phyloP scores from a whole-genome alignment of 92 coral and sea anemone genomes.

The Meandrina meandrites region DNA sequence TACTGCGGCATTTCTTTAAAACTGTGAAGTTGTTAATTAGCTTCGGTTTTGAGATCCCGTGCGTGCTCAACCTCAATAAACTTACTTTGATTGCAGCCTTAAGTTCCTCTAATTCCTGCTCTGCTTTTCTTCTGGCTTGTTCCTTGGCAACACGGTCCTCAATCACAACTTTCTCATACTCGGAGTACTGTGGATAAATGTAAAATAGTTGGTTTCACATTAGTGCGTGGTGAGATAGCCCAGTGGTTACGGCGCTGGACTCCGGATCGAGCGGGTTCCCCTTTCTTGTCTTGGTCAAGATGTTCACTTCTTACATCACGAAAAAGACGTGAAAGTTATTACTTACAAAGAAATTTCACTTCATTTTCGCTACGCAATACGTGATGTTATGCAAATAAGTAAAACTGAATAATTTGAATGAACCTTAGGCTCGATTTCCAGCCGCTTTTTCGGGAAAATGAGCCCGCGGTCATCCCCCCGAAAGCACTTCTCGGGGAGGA shows the following conservation, averaged over 20 bases:
- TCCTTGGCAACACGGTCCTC: slow-evolving; percentile 98
- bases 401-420: too few species aligned
- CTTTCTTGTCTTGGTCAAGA: not conserved
- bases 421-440: too few species aligned
- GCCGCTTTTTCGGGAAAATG: too few species aligned
- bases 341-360: not conserved
- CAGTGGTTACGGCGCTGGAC: not conserved
- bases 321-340: not conserved
- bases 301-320: slow-evolving; percentile 4
- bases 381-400: not conserved
- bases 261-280: not conserved
- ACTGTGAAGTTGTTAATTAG: too few species aligned
- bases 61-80: too few species aligned
- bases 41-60: too few species aligned
- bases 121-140: slow-evolving; percentile 89
- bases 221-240: too few species aligned
- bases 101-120: slow-evolving; percentile 94
- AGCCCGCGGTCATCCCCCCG: too few species aligned
- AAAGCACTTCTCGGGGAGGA: too few species aligned
- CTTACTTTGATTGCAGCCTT: slow-evolving; percentile 80
- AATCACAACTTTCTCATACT: slow-evolving; percentile 98
- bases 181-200: slow-evolving; percentile 79
- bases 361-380: not conserved
- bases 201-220: not conserved
- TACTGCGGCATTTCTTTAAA: too few species aligned